These are phyloP conservation scores for Chrysemys picta DNA, from an alignment of 2,113 vertebrate genomes.

Conservation along the genomic window DNA sequence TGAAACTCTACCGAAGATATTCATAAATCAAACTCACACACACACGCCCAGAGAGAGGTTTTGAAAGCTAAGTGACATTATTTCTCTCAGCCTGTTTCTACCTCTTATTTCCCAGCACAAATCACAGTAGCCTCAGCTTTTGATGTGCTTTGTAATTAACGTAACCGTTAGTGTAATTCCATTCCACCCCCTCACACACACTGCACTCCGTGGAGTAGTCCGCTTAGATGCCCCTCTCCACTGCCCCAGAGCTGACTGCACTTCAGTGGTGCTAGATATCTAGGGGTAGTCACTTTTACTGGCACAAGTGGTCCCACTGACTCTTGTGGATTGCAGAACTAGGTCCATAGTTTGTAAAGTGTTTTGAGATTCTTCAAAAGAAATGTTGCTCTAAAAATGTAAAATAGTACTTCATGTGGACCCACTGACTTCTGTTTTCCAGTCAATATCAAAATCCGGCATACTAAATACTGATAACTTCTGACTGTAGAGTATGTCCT, in stretches of 20 bases:
- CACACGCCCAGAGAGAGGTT: not conserved
- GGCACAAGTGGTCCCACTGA: not conserved
- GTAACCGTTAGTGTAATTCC: not conserved
- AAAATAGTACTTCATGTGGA: not conserved
- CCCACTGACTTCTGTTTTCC: not conserved
- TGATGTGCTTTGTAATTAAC: not conserved
- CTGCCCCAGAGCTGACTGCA: rapidly evolving
- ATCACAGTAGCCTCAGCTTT: not conserved
- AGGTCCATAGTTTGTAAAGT: not conserved
- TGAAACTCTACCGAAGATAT: not conserved
- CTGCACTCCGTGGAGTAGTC: not conserved
- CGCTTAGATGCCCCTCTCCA: not conserved
- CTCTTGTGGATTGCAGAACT: not conserved
- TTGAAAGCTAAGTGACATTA: not conserved
- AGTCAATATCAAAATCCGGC: not conserved
- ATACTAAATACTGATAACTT: not conserved
- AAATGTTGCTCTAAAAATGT: not conserved
- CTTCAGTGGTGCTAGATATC: not conserved
- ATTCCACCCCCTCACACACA: not conserved
- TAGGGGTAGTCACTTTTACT: not conserved
- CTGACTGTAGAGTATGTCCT: no score
- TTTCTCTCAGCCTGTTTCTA: not conserved
- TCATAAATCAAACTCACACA: not conserved
- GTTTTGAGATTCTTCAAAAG: not conserved
- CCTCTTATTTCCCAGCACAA: not conserved